These are phyloP conservation scores for Cyclopterus lumpus DNA, from an alignment of 2,797 vertebrate species.

Conservation along the genomic window DNA sequence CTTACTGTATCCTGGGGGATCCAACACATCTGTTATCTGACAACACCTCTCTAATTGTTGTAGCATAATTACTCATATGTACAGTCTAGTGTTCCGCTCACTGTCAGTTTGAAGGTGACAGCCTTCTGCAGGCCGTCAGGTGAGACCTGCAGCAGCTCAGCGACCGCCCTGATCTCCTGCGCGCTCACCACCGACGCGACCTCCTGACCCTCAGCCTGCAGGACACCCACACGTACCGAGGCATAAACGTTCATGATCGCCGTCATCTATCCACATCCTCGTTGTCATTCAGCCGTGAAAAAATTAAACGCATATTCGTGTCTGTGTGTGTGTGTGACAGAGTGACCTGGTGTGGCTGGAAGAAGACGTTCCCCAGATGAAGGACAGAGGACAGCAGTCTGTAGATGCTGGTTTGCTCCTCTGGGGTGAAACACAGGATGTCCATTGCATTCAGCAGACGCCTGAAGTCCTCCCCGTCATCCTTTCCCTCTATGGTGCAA, in stretches of 20 bases:
- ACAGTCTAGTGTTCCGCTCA: slow-evolving; percentile 69
- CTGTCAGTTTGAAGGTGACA: slow-evolving; percentile 95
- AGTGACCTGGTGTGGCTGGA: slow-evolving; percentile 83
- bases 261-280: slow-evolving; percentile 49
- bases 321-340: slow-evolving; percentile 13
- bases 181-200: slow-evolving; percentile 90
- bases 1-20: slow-evolving; percentile 87
- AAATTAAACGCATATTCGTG: slow-evolving; percentile 11
- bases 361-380: slow-evolving; percentile 96
- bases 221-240: slow-evolving; percentile 14
- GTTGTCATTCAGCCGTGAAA: slow-evolving; percentile 44
- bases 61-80: neutral
- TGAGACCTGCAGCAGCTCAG: slow-evolving; percentile 93
- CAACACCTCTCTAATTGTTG: slow-evolving; percentile 6
- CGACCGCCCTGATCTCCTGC: slow-evolving; percentile 91
- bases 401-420: slow-evolving; percentile 93
- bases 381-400: slow-evolving; percentile 94
- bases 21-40: slow-evolving; percentile 39
- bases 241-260: slow-evolving; percentile 27
- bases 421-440: slow-evolving; percentile 89
- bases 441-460: slow-evolving; percentile 93
- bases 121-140: slow-evolving; percentile 93
- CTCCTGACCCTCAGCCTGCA: slow-evolving; percentile 92
- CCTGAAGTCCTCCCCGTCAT: slow-evolving; percentile 90
- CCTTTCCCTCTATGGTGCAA: slow-evolving; percentile 91